Percentiles rank a stretch among this genome's conserved stretches.
These are phyloP conservation scores for Mesitornis unicolor DNA, from an alignment of 2,113 vertebrate genomes.

Conservation along the genomic window DNA sequence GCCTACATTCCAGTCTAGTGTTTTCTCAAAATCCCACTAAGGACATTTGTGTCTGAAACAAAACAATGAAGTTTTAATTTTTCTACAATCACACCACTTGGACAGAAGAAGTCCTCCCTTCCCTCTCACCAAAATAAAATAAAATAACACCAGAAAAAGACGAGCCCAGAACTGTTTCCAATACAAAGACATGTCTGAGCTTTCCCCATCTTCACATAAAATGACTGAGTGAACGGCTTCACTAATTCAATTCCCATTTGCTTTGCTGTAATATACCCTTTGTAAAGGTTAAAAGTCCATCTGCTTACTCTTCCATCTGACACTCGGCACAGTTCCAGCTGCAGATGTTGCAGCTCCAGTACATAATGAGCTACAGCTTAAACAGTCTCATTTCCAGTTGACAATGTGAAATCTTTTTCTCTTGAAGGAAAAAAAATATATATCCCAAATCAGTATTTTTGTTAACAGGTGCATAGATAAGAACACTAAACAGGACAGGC, in stretches of 20 bases:
- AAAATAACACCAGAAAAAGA: neutral
- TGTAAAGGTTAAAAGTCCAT: slow-evolving; percentile 68
- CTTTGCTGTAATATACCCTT: slow-evolving; percentile 35
- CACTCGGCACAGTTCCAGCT: slow-evolving; percentile 2
- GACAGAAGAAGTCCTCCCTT: neutral
- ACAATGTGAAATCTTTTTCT: slow-evolving; percentile 2
- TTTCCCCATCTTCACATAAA: slow-evolving; percentile 12
- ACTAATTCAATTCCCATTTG: slow-evolving; percentile 55
- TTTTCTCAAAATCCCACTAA: neutral
- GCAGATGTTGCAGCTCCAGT: slow-evolving; percentile 46
- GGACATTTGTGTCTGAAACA: neutral
- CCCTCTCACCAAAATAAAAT: neutral
- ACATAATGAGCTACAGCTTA: slow-evolving; percentile 23
- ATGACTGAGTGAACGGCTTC: neutral
- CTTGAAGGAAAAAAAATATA: neutral
- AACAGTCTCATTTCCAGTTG: slow-evolving; percentile 9
- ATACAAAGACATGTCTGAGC: neutral
- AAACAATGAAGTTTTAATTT: neutral
- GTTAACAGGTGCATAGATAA: slow-evolving; percentile 37
- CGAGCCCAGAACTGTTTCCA: neutral
- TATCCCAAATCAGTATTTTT: slow-evolving; percentile 19
- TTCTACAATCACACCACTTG: neutral
- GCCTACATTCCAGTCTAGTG: neutral
- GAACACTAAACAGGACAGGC: neutral
- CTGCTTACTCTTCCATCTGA: slow-evolving; percentile 49